Evolutionary conservation across 2,113 vertebrate species (phyloP), one percentile per base, ranked within the genome.

Genomic region (Chloroceryle aenea): DNA sequence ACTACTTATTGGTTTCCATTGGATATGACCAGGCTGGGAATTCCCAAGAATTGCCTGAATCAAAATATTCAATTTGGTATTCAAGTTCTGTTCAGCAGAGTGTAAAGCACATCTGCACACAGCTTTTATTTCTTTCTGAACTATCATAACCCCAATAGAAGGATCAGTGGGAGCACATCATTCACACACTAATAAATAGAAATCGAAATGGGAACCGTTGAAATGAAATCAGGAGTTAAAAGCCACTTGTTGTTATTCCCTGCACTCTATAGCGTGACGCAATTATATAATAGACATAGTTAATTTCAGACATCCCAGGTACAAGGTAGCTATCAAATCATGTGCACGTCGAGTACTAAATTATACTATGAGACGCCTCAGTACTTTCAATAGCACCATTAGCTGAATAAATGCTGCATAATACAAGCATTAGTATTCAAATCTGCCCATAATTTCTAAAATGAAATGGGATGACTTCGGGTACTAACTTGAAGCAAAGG

Each of bases 331-430:
- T 89, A 91, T 93, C 77, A 89, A 96, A 86, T 63, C 17, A 1
- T 67, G 66, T 68, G 90, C 93, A 75, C 52, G 47, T 26, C 69
- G 52, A 90, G 90, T 22, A 26, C 59, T 93, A 90, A 95, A 96
- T 96, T 94, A 75, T 23, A n/a, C 29, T 3, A 34, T n/a, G 29
- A 85, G 82, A 90, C 0, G 6, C 82, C 82, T 90, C 63, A 83
- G 47, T 84, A 67, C 76, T 94, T 91, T 94, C 87, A 88, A 88
- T 67, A 27, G 56, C 83, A 81, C 72, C 76, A 88, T 94, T 95
- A 96, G 79, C 12, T 83, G 72, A 90, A 84, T 91, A 86, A 95
- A 95, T 89, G 77, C 80, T 85, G 89, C 64, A 87, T 91, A 95
- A 92, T 87, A 9, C 26, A 75, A 45, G 42, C 48, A 91, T 81